Base-by-base conservation (phyloP, 2,113 vertebrate species). In the Arenaria interpres region DNA sequence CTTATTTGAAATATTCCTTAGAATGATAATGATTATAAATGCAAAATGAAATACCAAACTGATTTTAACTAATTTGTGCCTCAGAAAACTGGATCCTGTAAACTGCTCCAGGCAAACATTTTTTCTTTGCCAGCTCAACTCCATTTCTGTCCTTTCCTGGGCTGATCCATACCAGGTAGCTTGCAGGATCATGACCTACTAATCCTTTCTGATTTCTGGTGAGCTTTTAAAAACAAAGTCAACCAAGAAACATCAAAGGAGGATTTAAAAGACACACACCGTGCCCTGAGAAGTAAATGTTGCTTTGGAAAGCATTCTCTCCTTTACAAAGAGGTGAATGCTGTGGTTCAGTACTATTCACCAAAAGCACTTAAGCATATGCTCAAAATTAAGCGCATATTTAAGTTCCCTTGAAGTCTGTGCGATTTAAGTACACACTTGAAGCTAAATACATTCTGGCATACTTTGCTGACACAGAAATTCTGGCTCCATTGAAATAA, bases 81-180 rank as follows among this genome's bases (percentile, higher is more conserved):
- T 92, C 57, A 84, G 68, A 94, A 93, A 93, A 51, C 57, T 60
- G 2, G 14, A 62, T 91, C 32, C 12, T 91, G 63, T 54, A 76
- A 17, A 83, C 66, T 66, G 86, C 95, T 97, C 45, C 80, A 87
- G 94, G 92, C 92, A 87, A 92, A 75, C 57, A 76, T 95, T 95
- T 96, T 95, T 96, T 79, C 81, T 89, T 91, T 76, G 67, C 87
- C 59, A 67, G 75, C 89, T 79, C 22, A 91, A 91, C 81, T 92
- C 54, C 43, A 14, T 88, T 94, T 89, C 91, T 91, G 87, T 91
- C 89, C 77, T 91, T 96, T 88, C 48, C 81, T 94, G 74, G 50
- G n/a, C 96, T 97, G 96, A 97, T 94, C 92, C 81, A 95, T 95
- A 92, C 95, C 93, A 95, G 96, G 97, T 97, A 97, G 94, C 91